A percentile compares a stretch with the other conserved stretches of the same genome.
phyloP scores from a whole-genome alignment of 1,140 invertebrate genomes.

The Trialeurodes vaporariorum region DNA sequence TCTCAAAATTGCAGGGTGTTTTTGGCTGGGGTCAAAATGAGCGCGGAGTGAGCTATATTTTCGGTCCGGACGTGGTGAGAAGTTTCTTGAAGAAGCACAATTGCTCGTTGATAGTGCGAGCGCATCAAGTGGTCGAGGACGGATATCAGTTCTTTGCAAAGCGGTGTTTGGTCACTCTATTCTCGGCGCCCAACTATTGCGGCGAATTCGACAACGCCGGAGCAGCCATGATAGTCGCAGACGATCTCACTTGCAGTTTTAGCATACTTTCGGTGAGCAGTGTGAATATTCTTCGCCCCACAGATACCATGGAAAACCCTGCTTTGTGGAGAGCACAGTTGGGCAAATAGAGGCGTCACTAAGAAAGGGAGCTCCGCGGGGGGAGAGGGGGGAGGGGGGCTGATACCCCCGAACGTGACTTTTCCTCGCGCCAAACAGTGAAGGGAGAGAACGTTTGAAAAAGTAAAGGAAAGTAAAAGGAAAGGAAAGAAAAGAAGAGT shows the following conservation, averaged over 20 bases:
- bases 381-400: no score
- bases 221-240: conserved; percentile 64
- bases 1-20: conserved; percentile 44
- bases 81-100: conserved; percentile 77
- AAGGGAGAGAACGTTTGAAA: no score
- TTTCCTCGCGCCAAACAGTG: no score
- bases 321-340: no score
- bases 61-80: conserved; percentile 70
- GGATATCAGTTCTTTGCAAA: conserved; percentile 88
- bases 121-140: conserved; percentile 84
- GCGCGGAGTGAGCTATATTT: conserved; percentile 76
- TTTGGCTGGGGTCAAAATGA: conserved; percentile 82
- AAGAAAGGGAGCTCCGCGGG: no score
- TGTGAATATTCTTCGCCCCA: no score
- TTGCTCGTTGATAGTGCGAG: conserved; percentile 77
- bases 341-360: no score
- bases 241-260: conserved; percentile 63
- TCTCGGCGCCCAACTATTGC: conserved; percentile 78
- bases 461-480: no score
- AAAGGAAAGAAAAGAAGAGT: no score
- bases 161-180: conserved; percentile 79
- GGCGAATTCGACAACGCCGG: conserved; percentile 85
- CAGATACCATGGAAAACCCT: no score
- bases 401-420: no score
- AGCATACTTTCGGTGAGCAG: conserved; percentile 26